Base-by-base conservation (phyloP, 2,113 vertebrate species). In the Melanocharis versteri region DNA sequence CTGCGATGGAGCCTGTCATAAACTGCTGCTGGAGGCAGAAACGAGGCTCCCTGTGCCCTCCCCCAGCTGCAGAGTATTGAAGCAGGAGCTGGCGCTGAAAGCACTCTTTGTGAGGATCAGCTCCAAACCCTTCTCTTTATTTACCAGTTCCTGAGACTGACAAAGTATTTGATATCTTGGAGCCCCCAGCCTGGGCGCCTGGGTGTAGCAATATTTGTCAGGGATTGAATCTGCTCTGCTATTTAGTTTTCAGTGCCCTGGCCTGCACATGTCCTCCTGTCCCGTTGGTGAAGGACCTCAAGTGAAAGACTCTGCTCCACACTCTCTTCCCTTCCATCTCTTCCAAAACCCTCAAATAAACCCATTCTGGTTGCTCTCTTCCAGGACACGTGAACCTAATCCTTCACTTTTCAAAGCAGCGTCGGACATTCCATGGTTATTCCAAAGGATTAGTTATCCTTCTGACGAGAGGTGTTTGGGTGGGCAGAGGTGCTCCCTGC, bases 1-100 rank as follows among this genome's bases (percentile, higher is more conserved):
- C 87, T 94, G 93, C 84, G 92, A 94, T 60, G 91, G 83, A 93
- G 92, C 35, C 91, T 64, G 83, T 89, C 94, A 94, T 76, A 93
- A 95, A 71, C 64, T 96, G 79, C 90, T 90, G 85, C 83, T 96
- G 88, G 92, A 89, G 78, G 68, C 6, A 9, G 50, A 71, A 89
- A 83, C 78, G 94, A 91, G 86, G 31, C 73, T 86, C 60, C 48
- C 70, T 69, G 56, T 94, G 70, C 89, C 81, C 37, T 93, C 20
- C 56, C 64, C 44, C 28, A 50, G 45, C 77, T 5, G 20, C 56
- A 19, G 30, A 44, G 42, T 10, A 66, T 5, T 44, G 77, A 69
- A 87, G 87, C 2, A 70, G 76, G 76, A 94, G 61, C 89, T 89
- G 3, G 2, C 51, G 71, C 83, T 91, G 89, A 95, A 96, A 96